A percentile compares a stretch with the other conserved stretches of the same genome.
Evolutionary conservation across 2,888 invertebrate species (phyloP).

Genomic region (Yponomeuta plumbellus): DNA sequence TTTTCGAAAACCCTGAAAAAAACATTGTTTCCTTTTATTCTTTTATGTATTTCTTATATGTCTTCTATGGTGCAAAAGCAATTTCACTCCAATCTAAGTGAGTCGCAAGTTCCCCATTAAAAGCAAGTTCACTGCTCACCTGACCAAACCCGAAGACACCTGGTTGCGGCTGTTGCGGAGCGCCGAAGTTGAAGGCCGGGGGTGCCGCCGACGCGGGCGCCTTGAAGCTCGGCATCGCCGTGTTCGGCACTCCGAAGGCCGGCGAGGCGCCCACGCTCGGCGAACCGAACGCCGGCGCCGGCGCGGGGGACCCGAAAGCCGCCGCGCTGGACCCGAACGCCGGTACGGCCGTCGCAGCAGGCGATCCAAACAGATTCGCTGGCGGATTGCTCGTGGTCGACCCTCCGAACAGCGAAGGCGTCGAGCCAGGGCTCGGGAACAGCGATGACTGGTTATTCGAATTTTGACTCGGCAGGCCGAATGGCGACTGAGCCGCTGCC

Average conservation of each 20-base stretch:
- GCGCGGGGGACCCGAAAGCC: constrained; percentile 29
- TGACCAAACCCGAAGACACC: constrained; percentile 58
- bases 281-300: constrained; percentile 44
- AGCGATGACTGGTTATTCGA: constrained; percentile 35
- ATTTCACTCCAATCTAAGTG: too few species aligned
- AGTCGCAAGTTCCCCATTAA: too few species aligned
- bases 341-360: constrained; percentile 30
- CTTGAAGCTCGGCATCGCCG: constrained; percentile 43
- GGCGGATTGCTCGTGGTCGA: constrained; percentile 27
- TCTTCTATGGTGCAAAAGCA: too few species aligned
- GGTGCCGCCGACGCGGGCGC: constrained; percentile 34
- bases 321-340: constrained; percentile 27
- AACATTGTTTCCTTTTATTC: too few species aligned
- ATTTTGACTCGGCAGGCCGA: constrained; percentile 40
- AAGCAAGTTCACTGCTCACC: constrained; percentile 33
- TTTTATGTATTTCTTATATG: too few species aligned
- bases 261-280: constrained; percentile 39
- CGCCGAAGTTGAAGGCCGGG: constrained; percentile 50
- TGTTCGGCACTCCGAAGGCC: constrained; percentile 40
- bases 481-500: constrained; percentile 22
- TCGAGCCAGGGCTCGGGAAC: constrained; percentile 38
- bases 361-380: constrained; percentile 37
- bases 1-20: too few species aligned
- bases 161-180: constrained; percentile 32
- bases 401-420: constrained; percentile 19